Base-by-base conservation (phyloP, 2,113 vertebrate species). In the Lucifuga dentata region DNA sequence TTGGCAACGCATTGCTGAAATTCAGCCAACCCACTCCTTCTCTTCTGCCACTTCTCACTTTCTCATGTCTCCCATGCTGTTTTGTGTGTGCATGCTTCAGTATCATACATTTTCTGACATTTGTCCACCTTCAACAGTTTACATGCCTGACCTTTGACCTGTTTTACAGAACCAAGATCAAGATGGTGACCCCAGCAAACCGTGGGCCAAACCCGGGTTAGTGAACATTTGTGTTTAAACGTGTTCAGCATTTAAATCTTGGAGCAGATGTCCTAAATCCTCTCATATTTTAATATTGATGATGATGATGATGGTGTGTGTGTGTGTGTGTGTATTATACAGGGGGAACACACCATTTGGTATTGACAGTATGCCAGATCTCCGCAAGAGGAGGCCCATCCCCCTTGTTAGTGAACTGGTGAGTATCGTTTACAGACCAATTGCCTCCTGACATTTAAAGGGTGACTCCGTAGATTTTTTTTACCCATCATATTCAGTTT, bases 361-460 rank as follows among this genome's bases (percentile, higher is more conserved):
- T 55, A 99, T 99, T 0, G 97, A 99, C 77, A 99, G 97, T 87
- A 98, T 96, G 95, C 97, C 98, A 0, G 96, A 98, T 80, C 93
- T 98, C 40, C 94, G 95, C 45, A 96, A 95, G 90, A 97, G 93
- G 89, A 97, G 95, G 75, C 94, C 95, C 11, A 91, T 98, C 64
- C 96, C 96, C 0, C 93, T 98, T 71, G 96, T 99, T 89, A 98
- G 96, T 83, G 96, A 99, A 78, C 82, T 99, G 96, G 98, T 99
- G 81, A 95, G 98, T 78, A 19, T 6, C 11, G n/a, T 32, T 32
- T 8, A 21, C 15, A 4, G 4, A 15, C 12, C 38, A 7, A 29
- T 29, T 29, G 11, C 15, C 15, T n/a, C 13, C 41, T 19, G 12
- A 41, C 38, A 1, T 56, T 26, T 2, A 39, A 5, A 29, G n/a